A percentile compares a stretch with the other conserved stretches of the same genome.
phyloP scores from a whole-genome alignment of 2,888 invertebrate species.

The Rhingia campestris region DNA sequence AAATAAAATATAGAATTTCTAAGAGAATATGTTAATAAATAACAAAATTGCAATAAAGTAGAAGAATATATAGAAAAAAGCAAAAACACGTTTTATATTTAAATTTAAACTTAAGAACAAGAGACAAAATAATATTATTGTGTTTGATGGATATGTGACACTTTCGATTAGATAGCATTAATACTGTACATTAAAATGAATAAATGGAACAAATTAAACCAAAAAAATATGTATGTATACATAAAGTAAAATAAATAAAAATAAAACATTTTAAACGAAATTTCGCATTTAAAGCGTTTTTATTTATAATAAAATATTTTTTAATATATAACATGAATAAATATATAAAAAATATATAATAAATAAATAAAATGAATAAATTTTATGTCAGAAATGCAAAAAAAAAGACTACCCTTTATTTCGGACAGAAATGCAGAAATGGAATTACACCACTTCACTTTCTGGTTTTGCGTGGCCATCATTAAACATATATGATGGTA shows the following conservation, averaged over 20 bases:
- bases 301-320: too few relatives aligned
- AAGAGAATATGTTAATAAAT: too few relatives aligned
- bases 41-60: neutral
- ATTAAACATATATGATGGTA: too few relatives aligned
- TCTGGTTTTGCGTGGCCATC: too few relatives aligned
- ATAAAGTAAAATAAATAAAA: slow-evolving; percentile 22
- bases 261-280: neutral
- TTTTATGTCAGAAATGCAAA: too few relatives aligned
- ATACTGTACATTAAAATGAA: slow-evolving; percentile 54
- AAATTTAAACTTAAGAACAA: slow-evolving; percentile 23
- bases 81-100: slow-evolving; percentile 28
- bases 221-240: neutral
- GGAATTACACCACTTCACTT: too few relatives aligned
- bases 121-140: slow-evolving; percentile 5
- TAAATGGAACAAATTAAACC: slow-evolving; percentile 4
- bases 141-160: slow-evolving; percentile 31
- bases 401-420: too few relatives aligned
- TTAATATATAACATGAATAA: too few relatives aligned
- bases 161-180: slow-evolving; percentile 52
- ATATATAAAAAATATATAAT: too few relatives aligned
- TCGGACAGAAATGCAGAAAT: too few relatives aligned
- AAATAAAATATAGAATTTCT: too few relatives aligned
- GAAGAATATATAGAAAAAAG: neutral
- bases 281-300: too few relatives aligned
- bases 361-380: slow-evolving; percentile 7